Conservation (phyloP, 1,140 invertebrate genomes). For the Chymomyza costata region DNA sequence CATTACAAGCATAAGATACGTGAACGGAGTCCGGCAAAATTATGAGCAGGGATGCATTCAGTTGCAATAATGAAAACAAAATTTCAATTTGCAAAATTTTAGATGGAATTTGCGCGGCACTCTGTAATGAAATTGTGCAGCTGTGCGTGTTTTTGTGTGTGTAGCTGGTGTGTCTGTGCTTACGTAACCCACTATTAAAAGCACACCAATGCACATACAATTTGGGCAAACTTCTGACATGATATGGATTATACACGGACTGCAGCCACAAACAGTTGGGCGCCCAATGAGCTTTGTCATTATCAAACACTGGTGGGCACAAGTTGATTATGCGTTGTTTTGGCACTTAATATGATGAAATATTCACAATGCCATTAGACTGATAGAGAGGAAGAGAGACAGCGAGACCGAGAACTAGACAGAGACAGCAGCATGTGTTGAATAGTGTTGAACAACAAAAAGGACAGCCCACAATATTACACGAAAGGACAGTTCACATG, state of each 20-base stretch:
- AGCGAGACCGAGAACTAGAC: not conserved
- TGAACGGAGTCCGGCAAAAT: too few relatives aligned
- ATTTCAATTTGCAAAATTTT: constrained; percentile 28
- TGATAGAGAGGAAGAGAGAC: constrained; percentile 3
- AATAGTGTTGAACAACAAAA: constrained; percentile 4
- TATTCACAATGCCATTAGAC: constrained; percentile 68
- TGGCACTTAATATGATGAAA: constrained; percentile 73
- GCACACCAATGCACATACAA: too few relatives aligned
- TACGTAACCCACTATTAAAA: too few relatives aligned
- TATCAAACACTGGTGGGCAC: too few relatives aligned
- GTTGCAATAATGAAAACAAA: constrained; percentile 11
- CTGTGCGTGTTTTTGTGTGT: too few relatives aligned
- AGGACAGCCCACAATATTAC: constrained; percentile 14
- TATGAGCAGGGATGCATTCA: not conserved
- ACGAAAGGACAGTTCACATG: too few relatives aligned
- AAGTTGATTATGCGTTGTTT: constrained; percentile 70
- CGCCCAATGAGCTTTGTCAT: too few relatives aligned
- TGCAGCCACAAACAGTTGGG: constrained; percentile 3
- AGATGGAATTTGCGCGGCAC: too few relatives aligned
- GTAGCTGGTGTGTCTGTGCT: too few relatives aligned
- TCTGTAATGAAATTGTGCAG: too few relatives aligned
- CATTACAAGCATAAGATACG: too few relatives aligned
- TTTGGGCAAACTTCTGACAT: too few relatives aligned
- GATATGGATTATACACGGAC: constrained; percentile 9
- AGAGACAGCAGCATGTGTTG: not conserved